Conservation (phyloP, 2,888 invertebrate genomes). For the Odontothrips loti region DNA sequence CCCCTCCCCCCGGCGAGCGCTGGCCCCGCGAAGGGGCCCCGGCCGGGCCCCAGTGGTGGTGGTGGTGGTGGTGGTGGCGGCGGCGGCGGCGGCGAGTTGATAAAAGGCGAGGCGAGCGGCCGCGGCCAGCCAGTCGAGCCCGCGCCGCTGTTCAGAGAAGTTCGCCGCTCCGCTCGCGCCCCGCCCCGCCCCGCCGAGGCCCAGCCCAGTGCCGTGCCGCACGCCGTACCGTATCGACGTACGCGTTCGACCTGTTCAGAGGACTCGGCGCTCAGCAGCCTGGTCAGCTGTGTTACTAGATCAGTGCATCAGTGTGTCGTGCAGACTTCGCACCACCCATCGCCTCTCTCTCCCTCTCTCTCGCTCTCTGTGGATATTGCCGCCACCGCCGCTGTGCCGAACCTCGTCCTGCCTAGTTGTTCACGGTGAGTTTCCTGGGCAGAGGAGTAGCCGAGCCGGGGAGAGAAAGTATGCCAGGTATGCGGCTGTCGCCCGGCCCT, state of each 20-base stretch:
- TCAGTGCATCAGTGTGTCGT: too few relatives aligned
- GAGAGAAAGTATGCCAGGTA: neutral
- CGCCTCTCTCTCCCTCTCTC: too few relatives aligned
- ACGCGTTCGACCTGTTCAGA: too few relatives aligned
- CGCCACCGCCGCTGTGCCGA: neutral
- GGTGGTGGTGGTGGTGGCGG: neutral
- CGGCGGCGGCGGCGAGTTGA: neutral
- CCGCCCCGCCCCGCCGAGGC: too few relatives aligned
- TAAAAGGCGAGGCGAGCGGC: constrained; percentile 1
- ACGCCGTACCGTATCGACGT: too few relatives aligned
- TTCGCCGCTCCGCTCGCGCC: too few relatives aligned
- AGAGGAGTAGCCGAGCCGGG: neutral
- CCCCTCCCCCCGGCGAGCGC: neutral
- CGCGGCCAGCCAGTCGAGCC: neutral
- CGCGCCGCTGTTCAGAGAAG: too few relatives aligned
- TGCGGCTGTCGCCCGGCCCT: neutral
- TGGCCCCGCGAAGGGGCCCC: neutral
- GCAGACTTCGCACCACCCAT: too few relatives aligned
- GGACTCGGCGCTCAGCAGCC: too few relatives aligned
- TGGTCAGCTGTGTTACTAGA: too few relatives aligned
- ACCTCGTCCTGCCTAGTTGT: neutral
- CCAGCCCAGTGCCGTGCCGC: neutral
- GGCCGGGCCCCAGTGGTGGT: neutral
- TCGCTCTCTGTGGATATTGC: too few relatives aligned
- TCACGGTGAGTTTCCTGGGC: neutral